Base-by-base conservation (phyloP, 1,140 invertebrate species). In the Drosophila kepulauana region DNA sequence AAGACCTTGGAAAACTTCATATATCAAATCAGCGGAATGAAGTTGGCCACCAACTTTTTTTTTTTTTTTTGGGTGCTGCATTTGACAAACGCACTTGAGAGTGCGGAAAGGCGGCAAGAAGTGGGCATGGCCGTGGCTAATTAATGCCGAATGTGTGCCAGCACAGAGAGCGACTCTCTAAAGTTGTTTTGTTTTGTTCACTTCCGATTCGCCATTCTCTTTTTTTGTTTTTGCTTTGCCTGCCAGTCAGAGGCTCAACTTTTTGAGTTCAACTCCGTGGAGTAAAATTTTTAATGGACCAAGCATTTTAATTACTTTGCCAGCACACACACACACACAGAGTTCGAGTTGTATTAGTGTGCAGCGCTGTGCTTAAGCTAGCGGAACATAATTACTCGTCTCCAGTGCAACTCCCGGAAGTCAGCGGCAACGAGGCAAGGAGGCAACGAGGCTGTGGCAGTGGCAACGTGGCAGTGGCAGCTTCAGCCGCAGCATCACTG, bases 241-340 rank as follows among this genome's bases (percentile, higher is more conserved):
- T 80, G 70, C 75, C 77, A 88, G 81, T 80, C 79, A 49, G 81
- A 84, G 71, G 78, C 81, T 75, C 78, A 88, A 89, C 81, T 84
- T 89, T 25, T 89, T 79, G 85, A 89, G 85, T 81, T 89, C 81
- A 81, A 82, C 78, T 89, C 85, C 59, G 71, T 89, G 75, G 85
- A 89, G 85, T 89, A 69, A 66, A 80, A 89, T 85, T 89, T 89
- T 89, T 89, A 89, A 89, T 89, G 81, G 85, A 87, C 85, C 81
- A 89, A 89, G 85, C 85, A 70, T 90, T 89, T 89, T 89, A 89
- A 89, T 89, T 89, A 89, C 85, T 89, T 89, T 85, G 61, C 75
- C 48, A 74, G 77, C 56, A 30, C 33, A 30, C 33, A 41, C 30
- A 13, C 6, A 10, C 7, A 10, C 6, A 6, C 10, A 7, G 6